These are phyloP conservation scores for Agrochola litura DNA, from an alignment of 2,888 invertebrate species.

Conservation along the genomic window DNA sequence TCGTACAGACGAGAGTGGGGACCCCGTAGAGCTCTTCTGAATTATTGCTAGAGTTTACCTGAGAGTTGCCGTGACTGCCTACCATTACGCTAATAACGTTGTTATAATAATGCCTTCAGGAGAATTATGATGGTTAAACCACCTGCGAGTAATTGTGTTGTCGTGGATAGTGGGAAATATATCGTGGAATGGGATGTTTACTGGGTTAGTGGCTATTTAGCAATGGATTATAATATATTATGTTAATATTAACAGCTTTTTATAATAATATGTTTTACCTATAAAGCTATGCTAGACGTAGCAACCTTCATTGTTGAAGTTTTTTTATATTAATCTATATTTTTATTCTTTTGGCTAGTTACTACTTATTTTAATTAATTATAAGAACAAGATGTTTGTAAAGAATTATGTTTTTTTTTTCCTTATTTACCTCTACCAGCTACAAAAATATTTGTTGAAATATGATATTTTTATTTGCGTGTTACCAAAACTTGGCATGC, in stretches of 20 bases:
- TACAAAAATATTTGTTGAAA: background rate
- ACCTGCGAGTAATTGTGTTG: slow-evolving; percentile 48
- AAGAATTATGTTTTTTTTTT: background rate
- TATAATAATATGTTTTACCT: background rate
- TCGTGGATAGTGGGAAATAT: slow-evolving; percentile 36
- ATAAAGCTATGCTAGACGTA: background rate
- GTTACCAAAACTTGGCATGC: background rate
- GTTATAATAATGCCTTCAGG: slow-evolving; percentile 43
- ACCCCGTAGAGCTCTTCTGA: slow-evolving; percentile 50
- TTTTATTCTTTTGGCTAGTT: background rate
- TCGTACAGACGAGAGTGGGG: slow-evolving; percentile 18
- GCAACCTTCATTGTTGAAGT: background rate
- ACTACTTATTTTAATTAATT: background rate
- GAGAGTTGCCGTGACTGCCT: slow-evolving; percentile 56
- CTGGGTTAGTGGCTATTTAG: slow-evolving; percentile 8
- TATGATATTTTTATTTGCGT: slow-evolving; percentile 22
- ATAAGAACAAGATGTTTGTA: background rate
- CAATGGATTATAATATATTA: slow-evolving; percentile 7
- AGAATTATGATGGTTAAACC: slow-evolving; percentile 47
- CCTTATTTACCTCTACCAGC: background rate
- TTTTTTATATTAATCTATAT: background rate
- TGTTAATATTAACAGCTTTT: slow-evolving; percentile 22
- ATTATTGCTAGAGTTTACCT: slow-evolving; percentile 48
- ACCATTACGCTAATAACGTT: slow-evolving; percentile 57
- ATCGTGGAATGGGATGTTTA: slow-evolving; percentile 36